Conservation (phyloP, 2,113 vertebrate genomes). For the Lagopus muta region DNA sequence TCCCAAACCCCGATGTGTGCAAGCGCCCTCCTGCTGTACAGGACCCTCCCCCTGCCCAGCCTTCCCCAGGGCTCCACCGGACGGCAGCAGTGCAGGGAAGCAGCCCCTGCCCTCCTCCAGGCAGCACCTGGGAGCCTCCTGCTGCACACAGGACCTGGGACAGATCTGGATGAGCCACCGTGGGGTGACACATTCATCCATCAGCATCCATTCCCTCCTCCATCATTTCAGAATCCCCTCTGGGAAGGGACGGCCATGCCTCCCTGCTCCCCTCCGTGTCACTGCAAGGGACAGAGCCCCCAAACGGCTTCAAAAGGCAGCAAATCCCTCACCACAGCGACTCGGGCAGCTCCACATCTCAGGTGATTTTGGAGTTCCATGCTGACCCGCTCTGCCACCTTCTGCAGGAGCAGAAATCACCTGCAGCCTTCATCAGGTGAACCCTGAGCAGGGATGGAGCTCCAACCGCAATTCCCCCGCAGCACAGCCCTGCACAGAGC, state of each 20-base stretch:
- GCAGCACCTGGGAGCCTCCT: neutral
- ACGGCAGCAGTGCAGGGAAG: accelerated
- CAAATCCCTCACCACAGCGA: neutral
- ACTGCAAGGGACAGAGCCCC: neutral
- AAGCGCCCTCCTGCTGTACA: neutral
- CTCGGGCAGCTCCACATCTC: neutral
- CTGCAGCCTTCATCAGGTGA: neutral
- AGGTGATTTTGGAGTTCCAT: neutral
- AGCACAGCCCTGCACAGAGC: neutral
- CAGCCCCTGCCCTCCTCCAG: neutral
- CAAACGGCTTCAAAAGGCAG: neutral
- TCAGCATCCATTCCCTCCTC: neutral
- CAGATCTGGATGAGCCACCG: neutral
- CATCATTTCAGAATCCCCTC: accelerated
- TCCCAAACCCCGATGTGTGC: neutral
- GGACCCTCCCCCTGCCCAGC: neutral
- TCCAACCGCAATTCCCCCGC: neutral
- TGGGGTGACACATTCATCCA: neutral
- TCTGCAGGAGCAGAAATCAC: neutral
- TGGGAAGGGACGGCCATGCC: neutral
- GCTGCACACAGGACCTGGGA: neutral
- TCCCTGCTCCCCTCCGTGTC: neutral
- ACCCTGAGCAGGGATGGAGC: neutral
- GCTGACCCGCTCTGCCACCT: neutral
- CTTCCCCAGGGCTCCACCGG: neutral